Base-by-base conservation (phyloP, 1,140 invertebrate genomes). In the Camponotus pennsylvanicus region DNA sequence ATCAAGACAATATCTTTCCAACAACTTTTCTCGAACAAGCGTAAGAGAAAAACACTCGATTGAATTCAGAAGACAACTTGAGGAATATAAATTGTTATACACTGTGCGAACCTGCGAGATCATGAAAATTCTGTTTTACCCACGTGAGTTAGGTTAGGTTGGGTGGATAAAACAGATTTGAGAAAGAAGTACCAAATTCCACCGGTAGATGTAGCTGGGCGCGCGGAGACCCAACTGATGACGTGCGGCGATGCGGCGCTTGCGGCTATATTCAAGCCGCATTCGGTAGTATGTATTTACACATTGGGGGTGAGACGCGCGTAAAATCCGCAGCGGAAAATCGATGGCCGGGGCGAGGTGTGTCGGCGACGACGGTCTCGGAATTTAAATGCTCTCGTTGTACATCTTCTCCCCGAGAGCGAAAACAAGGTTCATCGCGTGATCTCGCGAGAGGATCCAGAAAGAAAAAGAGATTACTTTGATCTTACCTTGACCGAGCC, bases 261-360 rank as follows among this genome's bases (percentile, higher is more conserved):
- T 34, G 45, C 63, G 63, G 32, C 42, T 67, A 78, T 6, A 18
- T 78, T 79, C 42, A 67, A 42, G 63, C 37, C 13, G 76, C n/a
- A 27, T 79, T 1, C 3, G 34, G 13, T 15, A 9, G 34, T 21
- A 9, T 34, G 45, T 45, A 15, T 49, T 34, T 40, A 37, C 34
- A 69, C 2, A 40, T 21, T 13, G 64, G 15, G 32, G 63, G 8
- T 4, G 13, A 34, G 2, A 61, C 13, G 49, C 49, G 37, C 21
- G 57, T 77, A 13, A 76, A 13, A 76, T 40, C 21, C 15, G 21
- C 32, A 5, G 42, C 27, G 40, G 15, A 80, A 80, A 57, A 80
- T 80, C 64, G 8, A 80, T 80, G 77, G 77, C 77, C 15, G 64
- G 64, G 45, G 34, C 80, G 66, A 88, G 79, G 86, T 69, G 80